Conservation (phyloP, 2,113 vertebrate species). For the Otolemur garnettii region DNA sequence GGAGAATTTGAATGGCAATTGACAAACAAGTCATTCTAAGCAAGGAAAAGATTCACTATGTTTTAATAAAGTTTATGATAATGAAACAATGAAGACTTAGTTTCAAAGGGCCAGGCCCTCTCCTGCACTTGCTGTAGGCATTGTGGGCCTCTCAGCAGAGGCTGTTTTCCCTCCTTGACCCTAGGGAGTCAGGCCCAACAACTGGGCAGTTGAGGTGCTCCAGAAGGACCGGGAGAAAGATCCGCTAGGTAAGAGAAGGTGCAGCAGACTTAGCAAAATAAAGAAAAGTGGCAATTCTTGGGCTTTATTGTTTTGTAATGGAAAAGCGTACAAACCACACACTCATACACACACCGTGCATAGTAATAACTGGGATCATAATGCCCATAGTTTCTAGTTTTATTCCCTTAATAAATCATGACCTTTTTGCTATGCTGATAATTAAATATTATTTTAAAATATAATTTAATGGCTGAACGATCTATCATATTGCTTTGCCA, state of each 20-base stretch:
- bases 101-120: background rate
- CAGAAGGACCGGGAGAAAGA: too few species aligned
- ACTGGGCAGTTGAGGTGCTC: rapidly evolving
- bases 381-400: background rate
- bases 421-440: background rate
- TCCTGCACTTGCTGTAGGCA: rapidly evolving
- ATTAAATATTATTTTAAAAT: slow-evolving; percentile 73
- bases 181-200: background rate
- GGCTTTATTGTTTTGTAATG: too few species aligned
- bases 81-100: background rate
- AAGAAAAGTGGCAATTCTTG: background rate
- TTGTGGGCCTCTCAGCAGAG: too few species aligned
- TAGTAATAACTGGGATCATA: background rate
- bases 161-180: rapidly evolving
- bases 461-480: slow-evolving; percentile 67
- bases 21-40: background rate
- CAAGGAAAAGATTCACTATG: background rate
- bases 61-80: background rate
- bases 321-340: background rate
- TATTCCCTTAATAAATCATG: slow-evolving; percentile 25
- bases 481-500: slow-evolving; percentile 49
- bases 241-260: background rate
- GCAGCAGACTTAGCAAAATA: background rate
- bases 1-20: background rate
- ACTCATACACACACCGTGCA: background rate